Evolutionary conservation across 2,113 vertebrate species (phyloP).

Genomic region (Syngnathus typhle): DNA sequence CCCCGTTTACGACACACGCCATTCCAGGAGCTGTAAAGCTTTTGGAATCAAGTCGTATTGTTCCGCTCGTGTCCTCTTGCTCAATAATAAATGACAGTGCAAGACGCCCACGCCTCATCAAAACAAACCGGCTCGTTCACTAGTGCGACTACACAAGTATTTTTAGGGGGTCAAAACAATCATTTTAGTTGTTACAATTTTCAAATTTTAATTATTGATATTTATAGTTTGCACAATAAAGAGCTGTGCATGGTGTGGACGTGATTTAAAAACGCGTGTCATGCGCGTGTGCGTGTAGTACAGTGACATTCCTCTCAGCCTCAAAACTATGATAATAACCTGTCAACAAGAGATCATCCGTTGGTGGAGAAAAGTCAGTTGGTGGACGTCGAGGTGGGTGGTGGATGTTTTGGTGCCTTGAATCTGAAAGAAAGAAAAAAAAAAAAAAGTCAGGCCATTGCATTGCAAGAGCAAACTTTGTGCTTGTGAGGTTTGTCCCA

Average conservation of each 20-base stretch:
- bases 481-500: neutral
- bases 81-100: slow-evolving; percentile 19
- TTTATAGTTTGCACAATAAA: slow-evolving; percentile 15
- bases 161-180: too few species aligned
- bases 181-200: too few species aligned
- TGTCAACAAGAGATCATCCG: slow-evolving; percentile 62
- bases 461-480: too few species aligned
- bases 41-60: slow-evolving; percentile 5
- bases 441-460: neutral
- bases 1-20: slow-evolving; percentile 27
- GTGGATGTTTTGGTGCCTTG: slow-evolving; percentile 22
- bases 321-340: slow-evolving; percentile 59
- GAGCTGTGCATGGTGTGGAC: slow-evolving; percentile 52
- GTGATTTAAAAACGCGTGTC: slow-evolving; percentile 27
- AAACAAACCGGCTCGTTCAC: neutral
- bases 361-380: slow-evolving; percentile 26
- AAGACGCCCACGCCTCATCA: neutral
- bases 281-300: slow-evolving; percentile 5
- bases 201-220: neutral
- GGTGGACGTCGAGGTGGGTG: slow-evolving; percentile 40
- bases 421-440: slow-evolving; percentile 22
- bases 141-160: too few species aligned
- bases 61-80: slow-evolving; percentile 11
- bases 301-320: slow-evolving; percentile 53
- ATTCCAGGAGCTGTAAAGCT: slow-evolving; percentile 31